Conservation (phyloP, 1,140 invertebrate species). For the Paramacrobiotus metropolitanus region DNA sequence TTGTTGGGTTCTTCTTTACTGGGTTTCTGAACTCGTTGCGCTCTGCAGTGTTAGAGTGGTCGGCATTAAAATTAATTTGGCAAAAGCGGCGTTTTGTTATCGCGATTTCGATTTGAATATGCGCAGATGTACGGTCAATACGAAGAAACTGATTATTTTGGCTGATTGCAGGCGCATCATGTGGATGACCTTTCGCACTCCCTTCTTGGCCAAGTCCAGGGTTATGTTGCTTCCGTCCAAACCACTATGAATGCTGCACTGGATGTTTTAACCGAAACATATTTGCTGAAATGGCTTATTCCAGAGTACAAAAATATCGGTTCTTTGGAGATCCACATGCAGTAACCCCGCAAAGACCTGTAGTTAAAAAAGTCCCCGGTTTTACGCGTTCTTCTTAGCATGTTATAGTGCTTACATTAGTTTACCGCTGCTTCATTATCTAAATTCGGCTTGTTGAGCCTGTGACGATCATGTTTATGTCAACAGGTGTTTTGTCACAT, state of each 20-base stretch:
- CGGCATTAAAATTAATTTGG: too few relatives aligned
- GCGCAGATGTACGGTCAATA: too few relatives aligned
- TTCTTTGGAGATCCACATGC: slow-evolving; percentile 1
- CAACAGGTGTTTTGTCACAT: too few relatives aligned
- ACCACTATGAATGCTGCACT: neutral
- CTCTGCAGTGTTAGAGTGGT: too few relatives aligned
- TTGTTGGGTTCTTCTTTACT: neutral
- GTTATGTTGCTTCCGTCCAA: neutral
- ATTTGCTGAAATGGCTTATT: neutral
- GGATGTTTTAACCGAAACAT: neutral
- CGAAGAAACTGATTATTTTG: neutral
- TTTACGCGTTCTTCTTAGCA: too few relatives aligned
- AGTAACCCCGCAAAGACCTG: neutral
- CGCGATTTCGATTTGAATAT: too few relatives aligned
- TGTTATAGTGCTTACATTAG: too few relatives aligned
- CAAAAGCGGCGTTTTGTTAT: too few relatives aligned
- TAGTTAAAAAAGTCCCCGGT: too few relatives aligned
- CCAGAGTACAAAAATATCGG: slow-evolving; percentile 1
- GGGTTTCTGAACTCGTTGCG: neutral
- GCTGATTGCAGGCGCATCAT: neutral
- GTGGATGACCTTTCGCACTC: neutral
- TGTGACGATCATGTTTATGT: too few relatives aligned
- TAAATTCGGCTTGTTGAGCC: too few relatives aligned
- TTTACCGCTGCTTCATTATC: too few relatives aligned
- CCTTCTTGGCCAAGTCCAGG: neutral